A percentile compares a stretch with the other conserved stretches of the same genome.
Evolutionary conservation across 2,888 invertebrate species (phyloP).

Genomic region (Cryptosula pallasiana): DNA sequence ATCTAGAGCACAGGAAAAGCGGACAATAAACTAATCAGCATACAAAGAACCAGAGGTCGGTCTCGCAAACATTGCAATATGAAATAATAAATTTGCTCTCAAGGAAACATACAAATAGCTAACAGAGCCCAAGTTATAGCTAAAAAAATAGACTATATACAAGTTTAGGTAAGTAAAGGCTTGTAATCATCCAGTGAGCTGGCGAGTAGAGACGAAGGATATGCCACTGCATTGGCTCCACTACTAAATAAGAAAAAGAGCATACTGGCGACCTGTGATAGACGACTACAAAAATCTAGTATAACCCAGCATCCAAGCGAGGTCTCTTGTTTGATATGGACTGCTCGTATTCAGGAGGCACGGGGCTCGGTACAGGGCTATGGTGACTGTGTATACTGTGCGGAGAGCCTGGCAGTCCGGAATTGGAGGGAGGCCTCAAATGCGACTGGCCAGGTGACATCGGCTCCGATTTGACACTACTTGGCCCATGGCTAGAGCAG

Average conservation of each 20-base stretch:
- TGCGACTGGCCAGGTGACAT: conserved; percentile 22
- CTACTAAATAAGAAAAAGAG: too few relatives aligned
- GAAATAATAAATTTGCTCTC: too few relatives aligned
- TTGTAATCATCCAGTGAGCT: background rate
- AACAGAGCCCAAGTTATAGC: background rate
- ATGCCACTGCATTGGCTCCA: too few relatives aligned
- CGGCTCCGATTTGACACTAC: conserved; percentile 18
- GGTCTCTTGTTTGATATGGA: conserved; percentile 17
- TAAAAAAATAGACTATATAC: background rate
- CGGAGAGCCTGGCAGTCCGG: conserved; percentile 5
- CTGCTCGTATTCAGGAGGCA: conserved; percentile 13
- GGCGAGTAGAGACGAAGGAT: too few relatives aligned
- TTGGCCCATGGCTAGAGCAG: background rate
- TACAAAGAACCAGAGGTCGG: too few relatives aligned
- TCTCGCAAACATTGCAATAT: too few relatives aligned
- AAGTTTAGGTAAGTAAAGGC: background rate
- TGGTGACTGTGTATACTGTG: conserved; percentile 14
- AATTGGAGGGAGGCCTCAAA: conserved; percentile 11
- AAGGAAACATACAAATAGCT: background rate
- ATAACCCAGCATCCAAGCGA: conserved; percentile 10
- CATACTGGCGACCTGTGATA: too few relatives aligned
- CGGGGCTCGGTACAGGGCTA: conserved; percentile 11
- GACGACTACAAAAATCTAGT: too few relatives aligned
- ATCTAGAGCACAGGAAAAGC: too few relatives aligned
- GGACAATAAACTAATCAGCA: too few relatives aligned